phyloP scores from a whole-genome alignment of 37 sponge, comb jelly and placozoan species.

The Haliclona indistincta region DNA sequence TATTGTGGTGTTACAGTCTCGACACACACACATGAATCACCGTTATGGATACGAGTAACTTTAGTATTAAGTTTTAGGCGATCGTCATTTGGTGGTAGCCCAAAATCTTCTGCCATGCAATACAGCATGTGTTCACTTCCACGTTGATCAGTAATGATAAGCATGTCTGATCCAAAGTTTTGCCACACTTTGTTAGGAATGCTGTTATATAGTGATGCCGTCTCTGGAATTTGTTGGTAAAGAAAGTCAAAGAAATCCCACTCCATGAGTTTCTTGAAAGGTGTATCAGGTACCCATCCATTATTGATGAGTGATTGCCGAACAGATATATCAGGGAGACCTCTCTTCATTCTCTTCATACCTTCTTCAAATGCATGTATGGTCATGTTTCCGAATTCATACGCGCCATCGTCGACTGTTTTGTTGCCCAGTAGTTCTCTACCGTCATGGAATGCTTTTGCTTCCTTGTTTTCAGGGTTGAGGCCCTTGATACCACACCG shows the following conservation, averaged over 20 bases:
- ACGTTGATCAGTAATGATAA: too few species aligned
- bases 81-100: neutral
- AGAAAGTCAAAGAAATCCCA: too few species aligned
- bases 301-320: constrained; percentile 1
- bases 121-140: constrained; percentile 24
- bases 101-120: constrained; percentile 30
- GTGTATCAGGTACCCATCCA: constrained; percentile 23
- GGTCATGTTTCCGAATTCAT: too few species aligned
- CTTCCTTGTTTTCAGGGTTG: too few species aligned
- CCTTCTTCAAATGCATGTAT: too few species aligned
- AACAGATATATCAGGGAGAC: constrained; percentile 26
- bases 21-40: constrained; percentile 62
- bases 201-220: constrained; percentile 5
- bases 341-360: too few species aligned
- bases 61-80: constrained; percentile 24
- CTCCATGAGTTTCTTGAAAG: too few species aligned
- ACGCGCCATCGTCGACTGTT: too few species aligned
- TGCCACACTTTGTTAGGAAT: neutral
- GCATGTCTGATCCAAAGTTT: constrained; percentile 38
- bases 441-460: too few species aligned
- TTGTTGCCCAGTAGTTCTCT: too few species aligned
- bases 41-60: constrained; percentile 40
- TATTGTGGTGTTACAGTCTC: neutral
- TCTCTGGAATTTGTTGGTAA: constrained; percentile 11
- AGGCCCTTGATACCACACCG: too few species aligned